Percentiles rank a stretch among this genome's conserved stretches.
Evolutionary conservation across 2,113 vertebrate species (phyloP).

Genomic region (Poeciliopsis occidentalis): DNA sequence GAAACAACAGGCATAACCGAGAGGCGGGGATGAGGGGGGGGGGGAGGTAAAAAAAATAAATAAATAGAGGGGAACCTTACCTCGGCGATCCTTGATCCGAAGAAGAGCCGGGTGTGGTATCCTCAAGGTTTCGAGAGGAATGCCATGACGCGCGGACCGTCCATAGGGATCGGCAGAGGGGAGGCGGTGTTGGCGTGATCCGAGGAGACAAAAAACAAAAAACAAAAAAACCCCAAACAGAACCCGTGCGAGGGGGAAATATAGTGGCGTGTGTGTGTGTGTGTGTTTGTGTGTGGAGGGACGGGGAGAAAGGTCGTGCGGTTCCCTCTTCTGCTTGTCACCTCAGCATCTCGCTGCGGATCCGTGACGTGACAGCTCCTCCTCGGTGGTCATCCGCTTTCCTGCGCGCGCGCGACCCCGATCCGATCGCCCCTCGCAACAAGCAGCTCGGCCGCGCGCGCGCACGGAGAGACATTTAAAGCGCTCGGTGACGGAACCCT

Average conservation of each 20-base stretch:
- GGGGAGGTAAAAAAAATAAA: neutral
- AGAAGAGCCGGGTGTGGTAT: conserved; percentile 78
- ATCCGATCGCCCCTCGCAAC: conserved; percentile 80
- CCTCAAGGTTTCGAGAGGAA: conserved; percentile 47
- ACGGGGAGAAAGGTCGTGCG: conserved; percentile 37
- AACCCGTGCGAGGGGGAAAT: neutral
- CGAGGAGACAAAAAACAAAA: neutral
- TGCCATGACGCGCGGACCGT: conserved; percentile 46
- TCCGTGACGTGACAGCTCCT: conserved; percentile 75
- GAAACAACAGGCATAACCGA: neutral
- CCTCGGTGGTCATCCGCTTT: conserved; percentile 59
- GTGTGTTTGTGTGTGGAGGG: neutral
- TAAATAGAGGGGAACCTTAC: conserved; percentile 55
- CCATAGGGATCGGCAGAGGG: conserved; percentile 4
- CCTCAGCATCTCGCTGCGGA: conserved; percentile 83
- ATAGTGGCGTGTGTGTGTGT: conserved; percentile 3
- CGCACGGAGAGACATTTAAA: conserved; percentile 43
- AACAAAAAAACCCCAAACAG: neutral
- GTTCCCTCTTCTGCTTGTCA: conserved; percentile 75
- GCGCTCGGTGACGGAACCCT: conserved; percentile 40
- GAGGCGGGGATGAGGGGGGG: neutral
- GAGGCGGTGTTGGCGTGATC: neutral
- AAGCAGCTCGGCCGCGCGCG: conserved; percentile 63
- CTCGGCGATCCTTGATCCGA: conserved; percentile 67
- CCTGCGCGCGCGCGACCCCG: conserved; percentile 78